Conservation (phyloP, 1,140 invertebrate species). For the Eupristina koningsbergeri region DNA sequence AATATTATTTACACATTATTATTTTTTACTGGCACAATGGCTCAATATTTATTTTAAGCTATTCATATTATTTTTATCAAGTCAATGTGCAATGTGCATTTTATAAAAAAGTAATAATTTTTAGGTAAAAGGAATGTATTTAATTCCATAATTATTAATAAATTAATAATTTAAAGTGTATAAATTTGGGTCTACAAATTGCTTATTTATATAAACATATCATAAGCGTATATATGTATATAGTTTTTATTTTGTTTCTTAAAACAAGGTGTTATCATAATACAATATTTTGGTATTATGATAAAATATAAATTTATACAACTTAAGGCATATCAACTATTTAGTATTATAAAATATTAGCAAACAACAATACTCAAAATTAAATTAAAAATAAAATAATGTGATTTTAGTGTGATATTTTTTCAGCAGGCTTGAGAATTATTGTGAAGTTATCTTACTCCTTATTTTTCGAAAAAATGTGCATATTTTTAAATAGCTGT, state of each 20-base stretch:
- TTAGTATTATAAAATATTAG: slow-evolving; percentile 8
- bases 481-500: slow-evolving; percentile 4
- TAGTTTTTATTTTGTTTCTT: too few species aligned
- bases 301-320: background rate
- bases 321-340: background rate
- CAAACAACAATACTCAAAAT: slow-evolving; percentile 30
- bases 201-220: background rate
- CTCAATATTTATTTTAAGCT: background rate
- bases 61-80: background rate
- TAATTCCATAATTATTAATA: background rate
- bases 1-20: too few species aligned
- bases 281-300: background rate
- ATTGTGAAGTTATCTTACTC: background rate
- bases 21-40: background rate
- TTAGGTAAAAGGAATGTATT: background rate
- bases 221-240: too few species aligned
- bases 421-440: slow-evolving; percentile 38
- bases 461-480: slow-evolving; percentile 14
- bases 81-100: background rate
- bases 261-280: too few species aligned
- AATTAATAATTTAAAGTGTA: slow-evolving; percentile 2
- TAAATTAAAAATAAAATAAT: slow-evolving; percentile 2
- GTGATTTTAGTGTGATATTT: background rate
- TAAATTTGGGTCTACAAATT: background rate
- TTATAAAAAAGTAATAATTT: background rate